Evolutionary conservation across 2,888 invertebrate genomes (phyloP), one percentile per base, ranked within the genome.

Genomic region (Pemphredon lugubris): DNA sequence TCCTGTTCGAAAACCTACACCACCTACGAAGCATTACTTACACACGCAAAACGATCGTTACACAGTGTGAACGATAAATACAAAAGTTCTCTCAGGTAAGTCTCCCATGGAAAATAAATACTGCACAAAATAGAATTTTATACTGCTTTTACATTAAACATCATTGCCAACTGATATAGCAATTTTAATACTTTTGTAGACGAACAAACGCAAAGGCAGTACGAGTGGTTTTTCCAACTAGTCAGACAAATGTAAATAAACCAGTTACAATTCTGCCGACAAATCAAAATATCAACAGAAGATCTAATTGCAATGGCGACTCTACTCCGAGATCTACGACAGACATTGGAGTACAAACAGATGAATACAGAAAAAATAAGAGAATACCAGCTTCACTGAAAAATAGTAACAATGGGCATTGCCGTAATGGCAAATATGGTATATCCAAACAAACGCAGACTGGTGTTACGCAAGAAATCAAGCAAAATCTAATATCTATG

Each of bases 11-110:
- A 86, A 67, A 78, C 73, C 5, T 90, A 90, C 44, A 83, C 74
- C n/a, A 86, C 88, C 3, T 88, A 90, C 47, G 90, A 90, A 73
- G 90, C 90, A 1, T 77, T 90, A 3, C 84, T 90, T 2, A 90
- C 90, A 1, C 90, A 90, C 66, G 88, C 88, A 1, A 89, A 89
- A 73, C 76, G 90, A 53, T 73, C 81, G 7, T 77, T 79, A 0
- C 90, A 90, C 53, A 57, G 60, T n/a, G 72, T 90, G 32, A 87
- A 88, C 47, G 79, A 86, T 23, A 89, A 87, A 59, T 89, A 87
- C 45, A 88, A 85, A 70, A 80, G 69, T 53, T 75, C 73, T n/a
- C 59, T 82, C 0, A 83, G 77, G 88, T 88, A 79, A 73, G 76
- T 39, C 58, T 21, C 44, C 42, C 57, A 37, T 18, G 26, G 48